phyloP scores from a whole-genome alignment of 2,113 vertebrate species.

The Sapayoa aenigma region DNA sequence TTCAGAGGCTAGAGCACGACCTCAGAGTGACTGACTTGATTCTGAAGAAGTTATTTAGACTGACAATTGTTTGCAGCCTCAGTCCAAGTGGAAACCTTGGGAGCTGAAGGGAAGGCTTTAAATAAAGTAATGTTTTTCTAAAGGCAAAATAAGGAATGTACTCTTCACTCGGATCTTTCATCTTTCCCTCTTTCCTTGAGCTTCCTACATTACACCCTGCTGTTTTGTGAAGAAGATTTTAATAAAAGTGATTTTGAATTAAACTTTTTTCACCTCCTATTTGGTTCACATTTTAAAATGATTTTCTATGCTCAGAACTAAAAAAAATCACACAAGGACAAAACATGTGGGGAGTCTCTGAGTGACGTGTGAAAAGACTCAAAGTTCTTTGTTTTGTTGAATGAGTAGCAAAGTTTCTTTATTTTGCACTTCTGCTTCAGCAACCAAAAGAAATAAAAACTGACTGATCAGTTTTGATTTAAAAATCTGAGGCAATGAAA shows the following conservation, averaged over 20 bases:
- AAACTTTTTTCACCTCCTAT: not conserved
- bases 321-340: not conserved
- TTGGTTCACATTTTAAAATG: not conserved
- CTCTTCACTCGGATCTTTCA: not conserved
- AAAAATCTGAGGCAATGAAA: not conserved
- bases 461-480: not conserved
- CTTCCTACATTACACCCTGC: not conserved
- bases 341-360: not conserved
- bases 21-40: not conserved
- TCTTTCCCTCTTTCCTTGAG: not conserved
- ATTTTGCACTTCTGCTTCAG: not conserved
- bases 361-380: not conserved
- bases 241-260: not conserved
- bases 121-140: not conserved
- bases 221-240: not conserved
- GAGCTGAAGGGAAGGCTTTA: not conserved
- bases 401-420: not conserved
- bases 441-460: not conserved
- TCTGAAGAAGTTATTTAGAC: not conserved
- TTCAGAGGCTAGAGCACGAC: not conserved
- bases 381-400: not conserved
- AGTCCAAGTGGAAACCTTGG: not conserved
- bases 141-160: not conserved
- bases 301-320: not conserved
- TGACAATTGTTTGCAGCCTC: not conserved